These are phyloP conservation scores for Chloropsis hardwickii DNA, from an alignment of 2,113 vertebrate species.

Conservation along the genomic window DNA sequence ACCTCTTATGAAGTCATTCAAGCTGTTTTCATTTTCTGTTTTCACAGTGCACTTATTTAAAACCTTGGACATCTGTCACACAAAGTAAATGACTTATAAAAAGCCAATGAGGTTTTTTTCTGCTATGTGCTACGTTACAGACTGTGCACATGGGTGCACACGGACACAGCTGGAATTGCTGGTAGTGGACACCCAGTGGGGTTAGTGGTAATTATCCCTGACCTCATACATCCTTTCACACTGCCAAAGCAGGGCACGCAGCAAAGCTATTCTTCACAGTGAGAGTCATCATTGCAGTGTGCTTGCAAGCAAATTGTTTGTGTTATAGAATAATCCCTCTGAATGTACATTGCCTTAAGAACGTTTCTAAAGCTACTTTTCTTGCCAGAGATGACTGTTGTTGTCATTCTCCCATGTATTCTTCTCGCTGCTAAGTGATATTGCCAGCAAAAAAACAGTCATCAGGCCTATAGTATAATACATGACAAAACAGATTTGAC, in stretches of 20 bases:
- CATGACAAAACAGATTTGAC: background rate
- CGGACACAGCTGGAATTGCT: background rate
- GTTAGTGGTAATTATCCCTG: background rate
- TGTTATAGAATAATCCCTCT: background rate
- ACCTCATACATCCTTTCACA: background rate
- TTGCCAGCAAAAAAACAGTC: background rate
- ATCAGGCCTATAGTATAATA: background rate
- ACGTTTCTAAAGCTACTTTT: background rate
- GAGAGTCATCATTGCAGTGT: background rate
- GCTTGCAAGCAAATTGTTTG: background rate
- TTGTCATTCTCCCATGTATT: background rate
- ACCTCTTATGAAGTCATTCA: background rate
- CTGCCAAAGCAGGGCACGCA: background rate
- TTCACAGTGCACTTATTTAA: slow-evolving; percentile 16
- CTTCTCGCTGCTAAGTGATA: background rate
- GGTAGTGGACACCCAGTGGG: background rate
- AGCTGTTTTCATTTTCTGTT: slow-evolving; percentile 15
- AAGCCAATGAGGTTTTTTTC: background rate
- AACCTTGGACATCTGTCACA: background rate
- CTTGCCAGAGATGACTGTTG: background rate
- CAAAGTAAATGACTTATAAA: background rate
- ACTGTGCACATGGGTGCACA: background rate
- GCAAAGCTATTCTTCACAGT: background rate
- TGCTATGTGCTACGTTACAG: background rate
- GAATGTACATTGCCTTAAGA: background rate